A percentile compares a stretch with the other conserved stretches of the same genome.
phyloP scores from a whole-genome alignment of 2,888 invertebrate species.

The Auanema freiburgensis region DNA sequence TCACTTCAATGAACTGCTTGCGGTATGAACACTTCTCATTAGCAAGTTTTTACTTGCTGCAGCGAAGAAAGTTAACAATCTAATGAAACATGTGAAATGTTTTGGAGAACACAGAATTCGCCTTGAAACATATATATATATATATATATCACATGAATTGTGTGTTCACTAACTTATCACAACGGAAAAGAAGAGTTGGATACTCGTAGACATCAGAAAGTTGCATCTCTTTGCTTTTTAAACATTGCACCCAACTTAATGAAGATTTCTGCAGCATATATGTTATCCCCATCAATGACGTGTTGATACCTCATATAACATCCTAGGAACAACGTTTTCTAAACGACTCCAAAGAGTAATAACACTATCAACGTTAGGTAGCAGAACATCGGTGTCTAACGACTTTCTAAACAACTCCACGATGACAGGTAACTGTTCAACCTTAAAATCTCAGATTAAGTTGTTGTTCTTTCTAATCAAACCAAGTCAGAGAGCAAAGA shows the following conservation, averaged over 20 bases:
- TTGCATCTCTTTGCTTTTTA: constrained; percentile 2
- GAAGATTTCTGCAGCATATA: constrained; percentile 3
- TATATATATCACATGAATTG: no score
- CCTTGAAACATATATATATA: constrained; percentile 6
- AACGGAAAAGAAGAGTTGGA: constrained; percentile 35
- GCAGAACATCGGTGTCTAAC: constrained; percentile 6
- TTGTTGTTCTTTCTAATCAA: not conserved
- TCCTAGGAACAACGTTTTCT: constrained; percentile 20
- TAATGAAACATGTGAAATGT: constrained; percentile 35
- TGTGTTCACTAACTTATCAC: constrained; percentile 25
- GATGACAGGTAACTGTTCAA: constrained; percentile 5
- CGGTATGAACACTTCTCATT: constrained; percentile 17
- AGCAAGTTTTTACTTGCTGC: constrained; percentile 24
- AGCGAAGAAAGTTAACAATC: constrained; percentile 28
- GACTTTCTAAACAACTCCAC: constrained; percentile 10
- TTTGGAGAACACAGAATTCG: constrained; percentile 34
- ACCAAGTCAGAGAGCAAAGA: constrained; percentile 17
- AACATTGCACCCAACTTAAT: not conserved
- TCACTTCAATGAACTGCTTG: constrained; percentile 8
- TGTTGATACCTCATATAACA: constrained; percentile 22
- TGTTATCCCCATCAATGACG: not conserved
- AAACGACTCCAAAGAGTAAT: constrained; percentile 10
- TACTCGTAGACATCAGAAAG: constrained; percentile 30
- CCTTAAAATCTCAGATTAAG: not conserved
- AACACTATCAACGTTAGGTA: constrained; percentile 3